Evolutionary conservation across 2,888 invertebrate genomes (phyloP), one percentile per base, ranked within the genome.

Genomic region (Apamea anceps): DNA sequence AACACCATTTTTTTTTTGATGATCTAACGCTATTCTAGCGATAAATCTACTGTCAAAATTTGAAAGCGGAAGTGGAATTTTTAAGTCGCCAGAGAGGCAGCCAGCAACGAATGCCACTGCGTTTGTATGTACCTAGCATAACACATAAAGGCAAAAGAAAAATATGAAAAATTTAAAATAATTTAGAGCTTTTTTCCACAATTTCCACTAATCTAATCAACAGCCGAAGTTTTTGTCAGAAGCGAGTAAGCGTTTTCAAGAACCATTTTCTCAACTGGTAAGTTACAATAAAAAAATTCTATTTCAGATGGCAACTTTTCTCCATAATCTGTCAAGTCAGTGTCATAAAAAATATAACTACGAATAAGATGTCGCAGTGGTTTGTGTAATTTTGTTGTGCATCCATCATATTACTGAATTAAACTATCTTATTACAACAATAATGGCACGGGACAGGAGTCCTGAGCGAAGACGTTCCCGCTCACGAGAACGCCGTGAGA

Each of bases 381-480:
- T 62, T 62, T 65, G 18, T 74, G 51, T 45, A 48, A 21, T 72
- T 78, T 67, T 72, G 25, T 71, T 85, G 45, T 68, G 25, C 45
- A 28, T 74, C 28, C 18, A 45, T 62, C 15, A 2, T 32, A 28
- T 25, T 66, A 72, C 28, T 72, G 25, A 65, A 45, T 21, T n/a
- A 25, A 48, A 42, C 21, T 57, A 68, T 48, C 10, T 21, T 51
- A 15, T 67, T 54, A 48, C 13, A 71, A 63, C 13, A 42, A 70
- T 51, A 80, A 96, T 96, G 97, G 96, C 90, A 60, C 90, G 96
- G 72, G 96, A 96, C 76, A 94, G 96, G 84, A 96, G 94, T 89
- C 94, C 95, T 25, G 97, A 97, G 73, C 93, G 96, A 54, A 93
- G 96, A 37, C 93, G 96, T 68, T 96, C 96, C n/a, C 94, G 96